These are phyloP conservation scores for Platypus cylindrus DNA, from an alignment of 2,888 invertebrate species.

Conservation along the genomic window DNA sequence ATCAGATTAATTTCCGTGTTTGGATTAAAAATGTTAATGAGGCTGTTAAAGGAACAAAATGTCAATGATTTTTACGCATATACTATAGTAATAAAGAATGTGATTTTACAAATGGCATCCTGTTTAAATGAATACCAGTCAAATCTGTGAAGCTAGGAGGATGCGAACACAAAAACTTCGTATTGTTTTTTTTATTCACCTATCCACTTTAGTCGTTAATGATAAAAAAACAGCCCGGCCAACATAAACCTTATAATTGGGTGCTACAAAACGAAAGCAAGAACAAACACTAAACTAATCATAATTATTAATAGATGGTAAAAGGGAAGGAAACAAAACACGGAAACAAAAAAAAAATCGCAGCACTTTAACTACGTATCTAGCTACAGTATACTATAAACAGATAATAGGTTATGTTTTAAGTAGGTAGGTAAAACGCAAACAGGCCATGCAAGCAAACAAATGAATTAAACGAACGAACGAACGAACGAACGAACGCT, in stretches of 20 bases:
- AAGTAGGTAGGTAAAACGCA: too few relatives aligned
- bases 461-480: conserved; percentile 21
- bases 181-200: not conserved
- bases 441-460: conserved; percentile 18
- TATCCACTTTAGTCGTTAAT: not conserved
- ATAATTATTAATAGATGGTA: too few relatives aligned
- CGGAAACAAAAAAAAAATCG: conserved; percentile 18
- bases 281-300: conserved; percentile 7
- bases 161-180: too few relatives aligned
- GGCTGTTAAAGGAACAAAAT: conserved; percentile 36
- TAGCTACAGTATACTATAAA: too few relatives aligned
- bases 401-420: too few relatives aligned
- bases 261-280: conserved; percentile 3
- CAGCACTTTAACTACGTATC: conserved; percentile 12
- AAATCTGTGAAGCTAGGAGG: not conserved
- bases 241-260: too few relatives aligned
- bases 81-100: too few relatives aligned
- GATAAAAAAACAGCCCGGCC: conserved; percentile 5
- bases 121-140: not conserved
- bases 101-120: not conserved
- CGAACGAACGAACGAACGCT: too few relatives aligned
- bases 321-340: too few relatives aligned
- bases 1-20: conserved; percentile 50
- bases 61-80: conserved; percentile 19
- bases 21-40: conserved; percentile 37